Percentiles rank a stretch among this genome's conserved stretches.
Evolutionary conservation across 2,888 invertebrate species (phyloP).

Genomic region (Chironomus riparius): DNA sequence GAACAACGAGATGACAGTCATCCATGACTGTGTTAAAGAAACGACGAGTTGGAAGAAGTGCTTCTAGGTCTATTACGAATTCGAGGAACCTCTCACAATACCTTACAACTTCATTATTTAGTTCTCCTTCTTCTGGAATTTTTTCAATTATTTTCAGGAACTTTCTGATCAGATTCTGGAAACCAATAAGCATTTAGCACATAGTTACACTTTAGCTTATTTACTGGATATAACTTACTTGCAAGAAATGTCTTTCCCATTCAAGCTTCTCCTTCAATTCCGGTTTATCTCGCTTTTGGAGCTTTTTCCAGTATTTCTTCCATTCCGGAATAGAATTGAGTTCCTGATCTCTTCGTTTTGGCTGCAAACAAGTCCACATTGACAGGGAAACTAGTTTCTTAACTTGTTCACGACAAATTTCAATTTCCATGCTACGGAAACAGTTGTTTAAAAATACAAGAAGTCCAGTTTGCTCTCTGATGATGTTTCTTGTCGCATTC

Average conservation of each 20-base stretch:
- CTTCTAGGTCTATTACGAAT: constrained; percentile 91
- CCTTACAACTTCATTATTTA: constrained; percentile 49
- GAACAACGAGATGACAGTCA: constrained; percentile 86
- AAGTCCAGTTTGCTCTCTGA: constrained; percentile 76
- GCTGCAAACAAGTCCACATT: constrained; percentile 86
- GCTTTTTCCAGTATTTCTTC: constrained; percentile 83
- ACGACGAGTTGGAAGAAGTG: constrained; percentile 85
- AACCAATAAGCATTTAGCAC: background rate
- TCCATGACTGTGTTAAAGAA: constrained; percentile 96
- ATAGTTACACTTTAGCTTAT: too few relatives aligned
- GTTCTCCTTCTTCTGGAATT: constrained; percentile 54
- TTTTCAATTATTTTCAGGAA: constrained; percentile 74
- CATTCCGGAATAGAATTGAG: constrained; percentile 80
- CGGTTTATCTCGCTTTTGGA: constrained; percentile 75
- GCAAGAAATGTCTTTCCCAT: constrained; percentile 84
- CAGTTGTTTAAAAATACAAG: constrained; percentile 91
- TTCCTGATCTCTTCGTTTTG: constrained; percentile 74
- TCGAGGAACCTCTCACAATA: constrained; percentile 96
- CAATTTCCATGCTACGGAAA: constrained; percentile 96
- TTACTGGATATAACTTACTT: constrained; percentile 33
- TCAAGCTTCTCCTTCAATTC: constrained; percentile 57
- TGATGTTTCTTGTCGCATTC: constrained; percentile 33
- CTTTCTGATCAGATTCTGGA: constrained; percentile 65
- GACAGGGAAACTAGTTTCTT: constrained; percentile 84
- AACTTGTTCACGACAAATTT: constrained; percentile 84